Conservation (phyloP, 2,113 vertebrate species). For the Antennarius striatus region DNA sequence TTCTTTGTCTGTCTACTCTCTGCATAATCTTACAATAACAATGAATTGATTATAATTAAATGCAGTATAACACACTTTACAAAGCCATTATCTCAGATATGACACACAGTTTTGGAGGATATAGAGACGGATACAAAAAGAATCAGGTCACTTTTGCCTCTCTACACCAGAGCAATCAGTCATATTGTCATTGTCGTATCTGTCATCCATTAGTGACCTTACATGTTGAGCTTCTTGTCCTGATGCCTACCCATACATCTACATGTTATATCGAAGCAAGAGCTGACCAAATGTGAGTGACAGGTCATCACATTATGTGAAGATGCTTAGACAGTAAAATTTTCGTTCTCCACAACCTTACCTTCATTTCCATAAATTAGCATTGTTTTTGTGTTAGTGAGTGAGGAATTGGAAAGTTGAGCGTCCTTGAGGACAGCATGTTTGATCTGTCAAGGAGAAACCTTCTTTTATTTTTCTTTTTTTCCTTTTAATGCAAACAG, state of each 20-base stretch:
- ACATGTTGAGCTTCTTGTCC: not conserved
- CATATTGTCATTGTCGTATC: not conserved
- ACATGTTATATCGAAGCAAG: conserved; percentile 1
- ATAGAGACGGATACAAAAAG: too few relatives aligned
- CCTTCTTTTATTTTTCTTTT: not conserved
- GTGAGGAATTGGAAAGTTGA: conserved; percentile 29
- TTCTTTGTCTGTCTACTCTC: too few relatives aligned
- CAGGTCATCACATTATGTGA: conserved; percentile 42
- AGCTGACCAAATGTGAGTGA: conserved; percentile 23
- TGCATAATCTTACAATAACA: too few relatives aligned
- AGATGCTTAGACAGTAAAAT: conserved; percentile 47
- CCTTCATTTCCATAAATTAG: conserved; percentile 66
- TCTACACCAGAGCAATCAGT: not conserved
- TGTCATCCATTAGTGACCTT: not conserved
- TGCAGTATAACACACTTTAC: too few relatives aligned
- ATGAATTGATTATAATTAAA: too few relatives aligned
- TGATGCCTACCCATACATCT: not conserved
- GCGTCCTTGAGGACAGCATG: conserved; percentile 61
- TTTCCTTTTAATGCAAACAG: conserved; percentile 22
- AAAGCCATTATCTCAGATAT: too few relatives aligned
- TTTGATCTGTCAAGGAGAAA: conserved; percentile 60
- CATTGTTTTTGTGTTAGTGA: conserved; percentile 46
- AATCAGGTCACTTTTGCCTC: not conserved
- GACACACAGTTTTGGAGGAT: too few relatives aligned
- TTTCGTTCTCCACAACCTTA: conserved; percentile 28